A percentile compares a stretch with the other conserved stretches of the same genome.
phyloP scores from a whole-genome alignment of 1,140 invertebrate genomes.

The Halesus radiatus region DNA sequence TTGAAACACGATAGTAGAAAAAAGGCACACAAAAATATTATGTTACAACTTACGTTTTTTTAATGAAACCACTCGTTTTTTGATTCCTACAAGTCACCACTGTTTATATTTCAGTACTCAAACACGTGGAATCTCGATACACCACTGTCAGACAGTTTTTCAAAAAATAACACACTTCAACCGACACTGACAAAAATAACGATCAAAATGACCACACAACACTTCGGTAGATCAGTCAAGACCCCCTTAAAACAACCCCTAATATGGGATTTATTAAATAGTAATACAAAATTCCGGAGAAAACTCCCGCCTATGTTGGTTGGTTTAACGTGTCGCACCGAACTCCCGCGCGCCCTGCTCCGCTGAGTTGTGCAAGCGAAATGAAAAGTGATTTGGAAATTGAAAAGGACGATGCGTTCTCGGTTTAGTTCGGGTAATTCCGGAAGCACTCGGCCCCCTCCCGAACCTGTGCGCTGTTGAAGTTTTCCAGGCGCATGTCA shows the following conservation, averaged over 20 bases:
- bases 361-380: constrained; percentile 1
- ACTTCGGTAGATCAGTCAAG: too few species aligned
- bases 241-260: too few species aligned
- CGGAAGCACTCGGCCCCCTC: too few species aligned
- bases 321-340: not conserved
- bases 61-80: not conserved
- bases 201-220: too few species aligned
- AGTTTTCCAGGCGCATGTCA: not conserved
- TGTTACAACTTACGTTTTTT: not conserved
- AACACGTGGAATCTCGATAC: constrained; percentile 11
- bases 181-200: too few species aligned
- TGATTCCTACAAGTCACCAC: not conserved
- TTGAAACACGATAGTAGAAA: too few species aligned
- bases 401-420: constrained; percentile 8
- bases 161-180: constrained; percentile 1
- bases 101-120: constrained; percentile 1
- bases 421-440: not conserved
- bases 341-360: not conserved
- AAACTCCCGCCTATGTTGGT: constrained; percentile 4
- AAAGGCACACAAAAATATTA: too few species aligned
- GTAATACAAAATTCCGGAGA: not conserved
- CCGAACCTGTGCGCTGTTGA: too few species aligned
- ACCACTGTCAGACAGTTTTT: not conserved
- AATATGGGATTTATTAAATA: too few species aligned
- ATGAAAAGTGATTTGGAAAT: not conserved